Percentiles rank a stretch among this genome's conserved stretches.
phyloP scores from a whole-genome alignment of 2,113 vertebrate species.

The Ursus arctos region DNA sequence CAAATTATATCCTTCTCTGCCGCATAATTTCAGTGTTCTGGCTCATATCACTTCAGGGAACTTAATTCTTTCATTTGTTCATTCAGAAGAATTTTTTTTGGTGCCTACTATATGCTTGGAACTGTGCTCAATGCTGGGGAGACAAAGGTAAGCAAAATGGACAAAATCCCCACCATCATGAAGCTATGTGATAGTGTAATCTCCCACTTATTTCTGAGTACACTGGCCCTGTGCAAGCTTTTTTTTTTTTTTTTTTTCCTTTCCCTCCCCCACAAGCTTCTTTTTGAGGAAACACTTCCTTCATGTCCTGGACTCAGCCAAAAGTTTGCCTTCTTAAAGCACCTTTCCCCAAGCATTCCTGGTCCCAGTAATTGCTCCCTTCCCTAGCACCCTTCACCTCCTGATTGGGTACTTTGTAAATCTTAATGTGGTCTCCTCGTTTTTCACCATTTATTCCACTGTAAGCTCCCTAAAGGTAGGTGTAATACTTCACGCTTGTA shows the following conservation, averaged over 20 bases:
- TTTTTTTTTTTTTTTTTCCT: neutral
- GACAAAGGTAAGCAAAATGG: neutral
- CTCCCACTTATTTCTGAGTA: neutral
- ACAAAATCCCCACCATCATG: neutral
- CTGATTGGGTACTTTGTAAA: neutral
- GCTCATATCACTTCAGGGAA: neutral
- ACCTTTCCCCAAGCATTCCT: neutral
- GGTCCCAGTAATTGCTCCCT: neutral
- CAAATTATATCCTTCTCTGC: neutral
- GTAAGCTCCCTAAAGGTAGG: neutral
- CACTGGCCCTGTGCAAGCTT: neutral
- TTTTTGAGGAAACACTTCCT: neutral
- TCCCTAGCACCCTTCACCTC: neutral
- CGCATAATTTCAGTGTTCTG: neutral
- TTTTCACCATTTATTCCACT: neutral
- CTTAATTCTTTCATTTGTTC: neutral
- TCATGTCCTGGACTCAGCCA: neutral
- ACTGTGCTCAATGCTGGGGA: neutral
- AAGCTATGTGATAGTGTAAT: neutral
- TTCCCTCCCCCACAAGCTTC: neutral
- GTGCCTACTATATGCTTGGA: neutral
- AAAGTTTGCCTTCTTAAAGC: neutral
- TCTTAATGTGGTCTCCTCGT: neutral
- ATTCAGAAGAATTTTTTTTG: neutral
- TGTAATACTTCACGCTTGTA: neutral